Base-by-base conservation (phyloP, 2,888 invertebrate genomes). In the Nycteola revayana region DNA sequence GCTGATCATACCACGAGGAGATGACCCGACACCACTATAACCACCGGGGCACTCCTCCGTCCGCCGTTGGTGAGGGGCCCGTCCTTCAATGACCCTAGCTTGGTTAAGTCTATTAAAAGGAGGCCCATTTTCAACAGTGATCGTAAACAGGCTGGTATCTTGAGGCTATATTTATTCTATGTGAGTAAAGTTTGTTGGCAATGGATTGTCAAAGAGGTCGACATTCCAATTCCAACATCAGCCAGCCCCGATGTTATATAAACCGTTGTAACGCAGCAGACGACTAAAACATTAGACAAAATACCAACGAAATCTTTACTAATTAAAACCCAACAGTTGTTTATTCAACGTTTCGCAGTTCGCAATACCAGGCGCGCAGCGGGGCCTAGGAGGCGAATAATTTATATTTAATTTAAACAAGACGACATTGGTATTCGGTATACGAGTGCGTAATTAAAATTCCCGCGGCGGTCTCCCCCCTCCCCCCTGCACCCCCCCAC, bases 391-490 rank as follows among this genome's bases (percentile, higher is more conserved):
- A 81, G 82, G 75, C 54, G 83, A 84, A 87, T 88, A 88, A 88
- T 88, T 88, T 88, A 88, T 87, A 87, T 86, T 87, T 87, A 87
- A 87, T 87, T 87, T 87, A 87, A 87, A 86, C 86, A 87, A 87
- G 87, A 87, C 86, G 86, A 87, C 87, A 87, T 87, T 84, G 87
- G 86, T 86, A 87, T 87, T 87, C 87, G 85, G 78, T 82, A 83
- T 85, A 83, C 87, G 87, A 83, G 83, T 85, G 86, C 88, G 88
- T 88, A 88, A 88, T 87, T 87, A 87, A 87, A 87, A 87, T 87
- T 87, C 87, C 83, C 84, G 82, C 76, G 82, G 86, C 75, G 78
- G 83, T 77, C 72, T 74, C 63, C 55, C 69, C 68, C 70, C 66
- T 72, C 52, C 53, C 53, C 44, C 25, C 35, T 46, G 36, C 32